These are phyloP conservation scores for Montipora cactus DNA, from an alignment of 64 coral and sea anemone genomes.

Conservation along the genomic window DNA sequence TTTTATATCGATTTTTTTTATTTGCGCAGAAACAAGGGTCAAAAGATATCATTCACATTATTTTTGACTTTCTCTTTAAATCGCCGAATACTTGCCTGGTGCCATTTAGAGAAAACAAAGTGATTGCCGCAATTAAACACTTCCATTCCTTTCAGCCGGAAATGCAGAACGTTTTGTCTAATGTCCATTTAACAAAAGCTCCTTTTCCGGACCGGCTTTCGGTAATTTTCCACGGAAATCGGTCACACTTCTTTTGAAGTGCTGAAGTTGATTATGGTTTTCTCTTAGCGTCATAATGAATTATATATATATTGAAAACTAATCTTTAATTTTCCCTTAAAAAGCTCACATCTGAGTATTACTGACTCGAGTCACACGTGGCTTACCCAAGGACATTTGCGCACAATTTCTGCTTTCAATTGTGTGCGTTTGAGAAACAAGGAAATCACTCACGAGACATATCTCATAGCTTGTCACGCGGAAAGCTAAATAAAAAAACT, in stretches of 20 bases:
- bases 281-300: not conserved
- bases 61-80: too few relatives aligned
- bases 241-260: not conserved
- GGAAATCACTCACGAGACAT: not conserved
- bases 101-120: too few relatives aligned
- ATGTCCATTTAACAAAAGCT: not conserved
- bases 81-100: too few relatives aligned
- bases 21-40: not conserved
- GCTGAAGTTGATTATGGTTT: not conserved
- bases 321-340: not conserved
- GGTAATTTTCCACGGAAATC: not conserved
- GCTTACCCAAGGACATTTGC: not conserved
- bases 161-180: not conserved
- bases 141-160: not conserved
- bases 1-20: not conserved
- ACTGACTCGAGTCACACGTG: not conserved
- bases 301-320: not conserved
- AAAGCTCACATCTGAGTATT: not conserved
- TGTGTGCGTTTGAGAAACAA: too few relatives aligned
- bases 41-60: too few relatives aligned
- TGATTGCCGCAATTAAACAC: not conserved
- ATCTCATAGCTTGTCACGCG: not conserved
- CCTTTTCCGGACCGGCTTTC: not conserved
- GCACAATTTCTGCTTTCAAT: not conserved
- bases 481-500: too few relatives aligned